A percentile compares a stretch with the other conserved stretches of the same genome.
These are phyloP conservation scores for Melanotaenia trifasciata DNA, from an alignment of 2,797 vertebrate species.

Conservation along the genomic window DNA sequence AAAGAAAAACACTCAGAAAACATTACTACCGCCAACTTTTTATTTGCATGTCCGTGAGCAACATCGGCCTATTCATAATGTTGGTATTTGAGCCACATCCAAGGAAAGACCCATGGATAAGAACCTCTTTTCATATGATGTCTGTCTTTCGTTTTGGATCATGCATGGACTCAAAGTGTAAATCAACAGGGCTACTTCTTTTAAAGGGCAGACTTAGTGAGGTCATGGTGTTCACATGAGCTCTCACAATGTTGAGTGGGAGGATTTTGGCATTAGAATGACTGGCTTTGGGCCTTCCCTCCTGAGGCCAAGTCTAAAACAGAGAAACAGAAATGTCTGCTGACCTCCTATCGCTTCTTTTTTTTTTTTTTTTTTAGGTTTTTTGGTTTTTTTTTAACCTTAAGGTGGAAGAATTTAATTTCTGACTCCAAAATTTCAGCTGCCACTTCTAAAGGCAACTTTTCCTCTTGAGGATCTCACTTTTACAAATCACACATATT, in stretches of 20 bases:
- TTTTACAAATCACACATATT: conserved; percentile 2
- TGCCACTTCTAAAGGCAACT: neutral
- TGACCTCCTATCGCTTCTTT: neutral
- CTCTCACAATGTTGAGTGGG: conserved; percentile 60
- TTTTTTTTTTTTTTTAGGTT: neutral
- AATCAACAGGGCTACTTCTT: conserved; percentile 62
- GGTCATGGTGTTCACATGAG: conserved; percentile 76
- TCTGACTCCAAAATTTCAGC: neutral
- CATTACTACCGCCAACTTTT: conserved; percentile 1
- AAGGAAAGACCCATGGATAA: conserved; percentile 22
- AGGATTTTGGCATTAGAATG: conserved; percentile 68
- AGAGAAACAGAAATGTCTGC: conserved; percentile 18
- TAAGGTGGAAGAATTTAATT: conserved; percentile 18
- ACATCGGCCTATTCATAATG: conserved; percentile 7
- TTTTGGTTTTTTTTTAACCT: neutral
- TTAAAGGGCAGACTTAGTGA: conserved; percentile 62
- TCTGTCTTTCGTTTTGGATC: conserved; percentile 33
- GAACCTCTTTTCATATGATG: conserved; percentile 24
- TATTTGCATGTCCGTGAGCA: conserved; percentile 9
- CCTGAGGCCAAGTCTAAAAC: conserved; percentile 16
- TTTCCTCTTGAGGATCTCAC: neutral
- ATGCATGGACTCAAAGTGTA: conserved; percentile 44
- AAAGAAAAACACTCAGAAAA: neutral
- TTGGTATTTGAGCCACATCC: conserved; percentile 15
- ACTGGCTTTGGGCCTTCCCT: conserved; percentile 46